phyloP scores from a whole-genome alignment of 2,888 invertebrate genomes.

The Lissonota sp. region DNA sequence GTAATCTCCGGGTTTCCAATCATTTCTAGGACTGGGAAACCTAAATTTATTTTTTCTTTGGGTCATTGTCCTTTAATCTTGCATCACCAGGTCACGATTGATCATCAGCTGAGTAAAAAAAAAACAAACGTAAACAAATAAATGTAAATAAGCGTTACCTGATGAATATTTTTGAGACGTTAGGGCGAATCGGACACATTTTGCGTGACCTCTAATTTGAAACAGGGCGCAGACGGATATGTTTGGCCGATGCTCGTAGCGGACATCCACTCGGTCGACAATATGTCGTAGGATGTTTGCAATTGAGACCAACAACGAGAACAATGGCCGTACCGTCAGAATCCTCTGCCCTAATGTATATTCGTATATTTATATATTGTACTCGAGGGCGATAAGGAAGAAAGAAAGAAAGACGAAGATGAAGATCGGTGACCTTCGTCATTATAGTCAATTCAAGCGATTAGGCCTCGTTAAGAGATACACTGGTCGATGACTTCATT shows the following conservation, averaged over 20 bases:
- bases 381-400: conserved; percentile 16
- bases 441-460: conserved; percentile 62
- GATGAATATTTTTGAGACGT: too few species aligned
- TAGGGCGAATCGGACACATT: too few species aligned
- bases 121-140: too few species aligned
- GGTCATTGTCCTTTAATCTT: too few species aligned
- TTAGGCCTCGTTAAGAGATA: conserved; percentile 58
- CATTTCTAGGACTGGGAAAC: too few species aligned
- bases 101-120: too few species aligned
- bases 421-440: conserved; percentile 57
- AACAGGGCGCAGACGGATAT: conserved; percentile 41
- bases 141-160: too few species aligned
- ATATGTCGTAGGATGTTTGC: conserved; percentile 42
- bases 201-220: too few species aligned
- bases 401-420: conserved; percentile 17
- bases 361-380: conserved; percentile 16
- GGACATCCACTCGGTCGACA: conserved; percentile 44
- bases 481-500: conserved; percentile 40
- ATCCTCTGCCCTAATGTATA: too few species aligned
- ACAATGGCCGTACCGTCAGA: neutral
- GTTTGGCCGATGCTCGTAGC: conserved; percentile 45
- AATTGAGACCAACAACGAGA: conserved; percentile 46
- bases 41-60: too few species aligned
- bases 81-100: too few species aligned
- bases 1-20: too few species aligned